A percentile compares a stretch with the other conserved stretches of the same genome.
These are phyloP conservation scores for Pocillopora meandrina DNA, from an alignment of 92 coral and sea anemone genomes.

Conservation along the genomic window DNA sequence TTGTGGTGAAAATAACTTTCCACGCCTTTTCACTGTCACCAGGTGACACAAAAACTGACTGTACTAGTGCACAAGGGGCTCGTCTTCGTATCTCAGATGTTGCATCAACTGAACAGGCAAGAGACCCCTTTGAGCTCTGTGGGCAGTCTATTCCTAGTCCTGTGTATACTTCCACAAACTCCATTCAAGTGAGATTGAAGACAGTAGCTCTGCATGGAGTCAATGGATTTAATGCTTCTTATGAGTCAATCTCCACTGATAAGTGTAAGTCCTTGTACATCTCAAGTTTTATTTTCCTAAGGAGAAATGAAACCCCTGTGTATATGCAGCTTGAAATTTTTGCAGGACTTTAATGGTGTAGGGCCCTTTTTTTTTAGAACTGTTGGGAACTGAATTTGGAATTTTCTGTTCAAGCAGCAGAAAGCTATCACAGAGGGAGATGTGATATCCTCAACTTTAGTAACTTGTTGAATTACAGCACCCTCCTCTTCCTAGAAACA, in stretches of 20 bases:
- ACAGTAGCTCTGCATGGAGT: neutral
- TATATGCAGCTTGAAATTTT: too few species aligned
- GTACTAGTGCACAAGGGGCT: neutral
- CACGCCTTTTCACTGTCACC: neutral
- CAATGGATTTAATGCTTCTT: conserved; percentile 13
- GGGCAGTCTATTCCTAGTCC: conserved; percentile 5
- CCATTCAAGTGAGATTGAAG: neutral
- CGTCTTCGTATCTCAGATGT: neutral
- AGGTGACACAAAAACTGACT: neutral
- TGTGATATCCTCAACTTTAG: too few species aligned
- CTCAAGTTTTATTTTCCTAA: neutral
- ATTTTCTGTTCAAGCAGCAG: neutral
- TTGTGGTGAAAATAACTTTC: neutral
- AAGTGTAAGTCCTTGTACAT: neutral
- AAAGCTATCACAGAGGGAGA: neutral
- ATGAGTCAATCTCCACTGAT: neutral
- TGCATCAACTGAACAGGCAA: too few species aligned
- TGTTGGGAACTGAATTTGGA: neutral
- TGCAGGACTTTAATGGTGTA: too few species aligned
- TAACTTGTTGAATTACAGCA: too few species aligned
- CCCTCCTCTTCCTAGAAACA: too few species aligned
- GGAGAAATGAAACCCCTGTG: too few species aligned
- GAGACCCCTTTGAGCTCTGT: conserved; percentile 1
- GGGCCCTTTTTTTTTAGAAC: too few species aligned
- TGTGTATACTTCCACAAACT: conserved; percentile 1